A percentile compares a stretch with the other conserved stretches of the same genome.
These are phyloP conservation scores for Oxygymnocypris stewartii DNA, from an alignment of 2,113 vertebrate genomes.

Conservation along the genomic window DNA sequence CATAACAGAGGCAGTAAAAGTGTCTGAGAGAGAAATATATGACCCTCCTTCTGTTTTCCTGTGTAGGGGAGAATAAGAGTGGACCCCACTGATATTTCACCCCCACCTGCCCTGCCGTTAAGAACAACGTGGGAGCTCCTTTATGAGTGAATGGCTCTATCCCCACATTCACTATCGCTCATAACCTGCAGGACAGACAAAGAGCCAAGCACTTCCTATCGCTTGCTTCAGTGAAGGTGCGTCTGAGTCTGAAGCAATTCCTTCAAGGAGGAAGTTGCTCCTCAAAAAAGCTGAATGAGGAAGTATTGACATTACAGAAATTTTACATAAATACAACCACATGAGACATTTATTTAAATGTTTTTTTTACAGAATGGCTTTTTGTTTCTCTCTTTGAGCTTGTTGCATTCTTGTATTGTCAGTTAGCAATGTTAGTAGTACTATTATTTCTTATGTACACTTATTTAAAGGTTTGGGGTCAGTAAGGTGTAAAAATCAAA, in stretches of 20 bases:
- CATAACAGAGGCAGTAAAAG: slow-evolving; percentile 46
- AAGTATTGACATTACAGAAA: not conserved
- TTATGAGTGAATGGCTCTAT: not conserved
- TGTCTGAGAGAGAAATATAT: slow-evolving; percentile 51
- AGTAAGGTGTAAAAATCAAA: not conserved
- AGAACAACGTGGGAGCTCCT: slow-evolving; percentile 25
- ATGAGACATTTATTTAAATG: not conserved
- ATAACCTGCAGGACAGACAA: slow-evolving; percentile 33
- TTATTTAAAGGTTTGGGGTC: not conserved
- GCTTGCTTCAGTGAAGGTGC: not conserved
- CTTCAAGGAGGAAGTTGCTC: not conserved
- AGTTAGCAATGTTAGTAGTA: not conserved
- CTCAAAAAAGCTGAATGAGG: not conserved
- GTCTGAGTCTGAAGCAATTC: not conserved
- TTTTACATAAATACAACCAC: not conserved
- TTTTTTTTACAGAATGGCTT: not conserved
- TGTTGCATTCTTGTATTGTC: not conserved
- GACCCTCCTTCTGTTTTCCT: slow-evolving; percentile 34
- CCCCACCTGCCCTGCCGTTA: slow-evolving; percentile 11
- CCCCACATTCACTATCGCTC: slow-evolving; percentile 1
- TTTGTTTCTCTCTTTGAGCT: not conserved
- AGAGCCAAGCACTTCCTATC: slow-evolving; percentile 11
- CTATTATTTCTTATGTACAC: not conserved
- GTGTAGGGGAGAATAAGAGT: slow-evolving; percentile 30
- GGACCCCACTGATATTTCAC: slow-evolving; percentile 35